phyloP scores from a whole-genome alignment of 2,888 invertebrate genomes.

The Coelinius sp. region DNA sequence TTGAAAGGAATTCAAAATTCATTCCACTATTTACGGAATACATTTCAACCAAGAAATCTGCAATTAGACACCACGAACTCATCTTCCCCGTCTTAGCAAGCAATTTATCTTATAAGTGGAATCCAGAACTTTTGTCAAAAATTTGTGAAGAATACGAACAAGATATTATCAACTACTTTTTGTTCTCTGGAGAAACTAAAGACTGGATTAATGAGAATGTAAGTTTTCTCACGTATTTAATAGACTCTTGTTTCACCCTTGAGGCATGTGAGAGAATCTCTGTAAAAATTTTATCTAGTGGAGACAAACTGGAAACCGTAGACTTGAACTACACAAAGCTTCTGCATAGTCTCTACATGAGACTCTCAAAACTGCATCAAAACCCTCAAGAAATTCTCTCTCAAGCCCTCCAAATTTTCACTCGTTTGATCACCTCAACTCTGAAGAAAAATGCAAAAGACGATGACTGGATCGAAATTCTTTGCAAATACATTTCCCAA shows the following conservation, averaged over 20 bases:
- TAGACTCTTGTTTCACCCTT: slow-evolving; percentile 68
- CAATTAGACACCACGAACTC: slow-evolving; percentile 76
- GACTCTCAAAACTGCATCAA: slow-evolving; percentile 43
- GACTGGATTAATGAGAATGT: slow-evolving; percentile 72
- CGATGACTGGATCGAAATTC: slow-evolving; percentile 53
- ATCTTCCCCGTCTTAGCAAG: slow-evolving; percentile 75
- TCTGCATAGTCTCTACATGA: slow-evolving; percentile 57
- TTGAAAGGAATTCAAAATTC: slow-evolving; percentile 73
- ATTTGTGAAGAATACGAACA: slow-evolving; percentile 76
- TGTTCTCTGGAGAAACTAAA: slow-evolving; percentile 47
- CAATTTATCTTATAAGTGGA: slow-evolving; percentile 68
- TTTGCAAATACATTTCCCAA: slow-evolving; percentile 52
- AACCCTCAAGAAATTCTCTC: slow-evolving; percentile 46
- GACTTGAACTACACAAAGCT: slow-evolving; percentile 56
- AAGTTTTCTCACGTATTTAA: slow-evolving; percentile 74
- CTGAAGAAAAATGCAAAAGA: slow-evolving; percentile 63
- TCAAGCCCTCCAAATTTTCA: slow-evolving; percentile 59
- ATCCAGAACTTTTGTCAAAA: slow-evolving; percentile 72
- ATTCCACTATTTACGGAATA: slow-evolving; percentile 72
- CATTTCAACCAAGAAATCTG: slow-evolving; percentile 67
- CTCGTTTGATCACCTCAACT: slow-evolving; percentile 58
- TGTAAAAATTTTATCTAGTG: slow-evolving; percentile 57
- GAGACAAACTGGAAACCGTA: slow-evolving; percentile 61
- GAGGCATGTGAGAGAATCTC: slow-evolving; percentile 56
- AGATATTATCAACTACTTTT: slow-evolving; percentile 74